Evolutionary conservation across 2,888 invertebrate species (phyloP).

Genomic region (Timema cristinae): DNA sequence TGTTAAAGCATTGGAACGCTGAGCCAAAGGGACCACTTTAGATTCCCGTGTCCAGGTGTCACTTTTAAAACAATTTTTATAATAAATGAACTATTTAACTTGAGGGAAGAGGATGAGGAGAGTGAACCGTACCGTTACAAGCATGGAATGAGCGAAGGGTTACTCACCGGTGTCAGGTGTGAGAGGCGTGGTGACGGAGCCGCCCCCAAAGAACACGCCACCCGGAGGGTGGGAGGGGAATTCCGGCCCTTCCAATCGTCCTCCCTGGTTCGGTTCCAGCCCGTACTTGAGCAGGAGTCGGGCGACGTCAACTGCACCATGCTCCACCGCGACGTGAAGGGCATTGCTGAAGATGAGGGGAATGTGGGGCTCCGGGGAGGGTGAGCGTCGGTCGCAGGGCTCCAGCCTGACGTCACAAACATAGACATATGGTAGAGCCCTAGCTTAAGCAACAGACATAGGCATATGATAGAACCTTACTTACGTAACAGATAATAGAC

Average conservation of each 20-base stretch:
- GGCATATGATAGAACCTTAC: too few species aligned
- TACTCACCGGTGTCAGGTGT: constrained; percentile 29
- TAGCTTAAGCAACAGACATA: too few species aligned
- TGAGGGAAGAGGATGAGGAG: background rate
- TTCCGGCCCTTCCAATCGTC: constrained; percentile 38
- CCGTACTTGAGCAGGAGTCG: constrained; percentile 52
- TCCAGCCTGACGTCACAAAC: background rate
- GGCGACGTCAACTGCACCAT: constrained; percentile 52
- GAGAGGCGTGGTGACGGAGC: constrained; percentile 22
- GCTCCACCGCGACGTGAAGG: constrained; percentile 55
- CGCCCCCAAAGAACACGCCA: constrained; percentile 18
- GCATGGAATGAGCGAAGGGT: constrained; percentile 31
- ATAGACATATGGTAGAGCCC: background rate
- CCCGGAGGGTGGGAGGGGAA: constrained; percentile 21
- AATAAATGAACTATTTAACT: background rate
- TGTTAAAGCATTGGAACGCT: too few species aligned
- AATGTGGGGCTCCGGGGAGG: constrained; percentile 29
- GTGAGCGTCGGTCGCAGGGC: background rate
- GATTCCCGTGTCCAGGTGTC: too few species aligned
- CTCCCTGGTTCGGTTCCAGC: constrained; percentile 54
- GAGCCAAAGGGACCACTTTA: too few species aligned
- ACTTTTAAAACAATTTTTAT: too few species aligned
- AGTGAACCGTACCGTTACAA: background rate
- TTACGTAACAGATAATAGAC: too few species aligned
- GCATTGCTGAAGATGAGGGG: constrained; percentile 51